Conservation (phyloP, 2,113 vertebrate genomes). For the Antechinus flavipes region DNA sequence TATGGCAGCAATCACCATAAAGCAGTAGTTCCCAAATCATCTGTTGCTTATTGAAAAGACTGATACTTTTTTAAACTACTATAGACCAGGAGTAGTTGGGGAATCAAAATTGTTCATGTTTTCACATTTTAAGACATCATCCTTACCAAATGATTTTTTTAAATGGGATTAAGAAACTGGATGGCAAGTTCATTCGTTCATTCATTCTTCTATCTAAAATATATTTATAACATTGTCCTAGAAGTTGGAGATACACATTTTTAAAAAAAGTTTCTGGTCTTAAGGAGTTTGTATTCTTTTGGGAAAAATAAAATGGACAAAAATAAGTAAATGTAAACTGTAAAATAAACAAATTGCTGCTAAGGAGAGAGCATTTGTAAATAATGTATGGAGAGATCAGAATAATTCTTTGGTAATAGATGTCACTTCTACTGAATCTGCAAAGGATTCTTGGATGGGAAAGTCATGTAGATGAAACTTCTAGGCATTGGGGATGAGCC, state of each 20-base stretch:
- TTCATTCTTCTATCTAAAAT: not conserved
- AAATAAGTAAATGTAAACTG: not conserved
- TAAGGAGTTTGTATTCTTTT: not conserved
- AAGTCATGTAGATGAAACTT: not conserved
- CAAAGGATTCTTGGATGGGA: not conserved
- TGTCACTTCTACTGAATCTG: not conserved
- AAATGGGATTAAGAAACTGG: conserved; percentile 63
- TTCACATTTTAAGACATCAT: conserved; percentile 59
- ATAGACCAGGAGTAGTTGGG: not conserved
- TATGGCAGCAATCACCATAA: conserved; percentile 29
- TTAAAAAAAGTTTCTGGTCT: not conserved
- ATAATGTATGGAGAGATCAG: not conserved
- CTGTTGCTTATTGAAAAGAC: conserved; percentile 57
- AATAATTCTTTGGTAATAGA: not conserved
- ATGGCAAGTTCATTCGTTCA: conserved; percentile 25
- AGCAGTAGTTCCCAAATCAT: conserved; percentile 38
- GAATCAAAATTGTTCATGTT: conserved; percentile 47
- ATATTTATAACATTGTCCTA: not conserved
- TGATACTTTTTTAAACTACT: conserved; percentile 52
- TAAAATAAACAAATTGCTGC: not conserved
- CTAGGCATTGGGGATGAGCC: not conserved
- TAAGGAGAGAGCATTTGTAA: not conserved
- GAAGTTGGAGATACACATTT: not conserved
- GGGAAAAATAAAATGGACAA: not conserved
- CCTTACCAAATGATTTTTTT: conserved; percentile 67